A percentile compares a stretch with the other conserved stretches of the same genome.
These are phyloP conservation scores for Coelinius sp. DNA, from an alignment of 2,888 invertebrate genomes.

Conservation along the genomic window DNA sequence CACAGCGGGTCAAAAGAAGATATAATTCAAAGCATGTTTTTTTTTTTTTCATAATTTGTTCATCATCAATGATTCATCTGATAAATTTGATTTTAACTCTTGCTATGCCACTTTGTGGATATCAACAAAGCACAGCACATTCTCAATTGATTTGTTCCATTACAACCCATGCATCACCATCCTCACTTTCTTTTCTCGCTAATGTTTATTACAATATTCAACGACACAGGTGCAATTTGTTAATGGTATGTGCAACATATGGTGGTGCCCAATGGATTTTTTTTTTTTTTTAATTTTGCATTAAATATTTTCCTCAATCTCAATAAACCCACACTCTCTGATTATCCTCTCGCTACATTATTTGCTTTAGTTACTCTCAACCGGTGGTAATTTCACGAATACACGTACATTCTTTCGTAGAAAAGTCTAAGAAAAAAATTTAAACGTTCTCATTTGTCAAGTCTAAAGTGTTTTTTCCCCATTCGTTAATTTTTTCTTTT, in stretches of 20 bases:
- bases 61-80: not conserved
- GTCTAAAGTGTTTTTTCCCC: conserved; percentile 28
- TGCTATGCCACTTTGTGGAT: conserved; percentile 50
- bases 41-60: not conserved
- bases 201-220: conserved; percentile 34
- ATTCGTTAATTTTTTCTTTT: conserved; percentile 29
- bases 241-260: conserved; percentile 41
- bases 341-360: not conserved
- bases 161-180: conserved; percentile 42
- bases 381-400: conserved; percentile 17
- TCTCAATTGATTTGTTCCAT: conserved; percentile 48
- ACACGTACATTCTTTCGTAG: conserved; percentile 33
- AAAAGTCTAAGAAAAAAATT: conserved; percentile 37
- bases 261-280: conserved; percentile 35
- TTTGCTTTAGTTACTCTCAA: not conserved
- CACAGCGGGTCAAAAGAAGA: conserved; percentile 21
- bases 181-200: conserved; percentile 32
- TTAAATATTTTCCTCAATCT: not conserved
- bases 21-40: not conserved
- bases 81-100: conserved; percentile 46
- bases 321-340: not conserved
- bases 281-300: conserved; percentile 17
- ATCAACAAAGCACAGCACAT: conserved; percentile 52
- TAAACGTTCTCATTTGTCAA: conserved; percentile 27
- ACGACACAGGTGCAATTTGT: conserved; percentile 42